Evolutionary conservation across 1,140 invertebrate genomes (phyloP).

Genomic region (Pygmarrhopalites habei): DNA sequence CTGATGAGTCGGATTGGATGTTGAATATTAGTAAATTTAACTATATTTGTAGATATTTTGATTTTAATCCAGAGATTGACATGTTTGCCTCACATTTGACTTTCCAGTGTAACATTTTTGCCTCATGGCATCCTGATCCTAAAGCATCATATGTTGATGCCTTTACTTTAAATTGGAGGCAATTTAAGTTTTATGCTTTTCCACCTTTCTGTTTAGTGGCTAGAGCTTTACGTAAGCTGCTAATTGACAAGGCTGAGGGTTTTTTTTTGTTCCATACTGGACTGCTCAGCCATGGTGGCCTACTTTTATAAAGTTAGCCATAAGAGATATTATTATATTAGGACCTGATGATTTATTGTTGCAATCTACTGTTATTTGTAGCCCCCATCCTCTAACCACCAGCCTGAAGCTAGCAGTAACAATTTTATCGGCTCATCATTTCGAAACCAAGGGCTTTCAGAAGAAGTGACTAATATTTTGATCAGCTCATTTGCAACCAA

Average conservation of each 20-base stretch:
- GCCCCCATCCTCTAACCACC: not conserved
- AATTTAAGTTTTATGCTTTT: not conserved
- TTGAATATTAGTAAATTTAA: not conserved
- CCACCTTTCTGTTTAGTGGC: not conserved
- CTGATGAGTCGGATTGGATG: not conserved
- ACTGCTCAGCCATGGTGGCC: conserved; percentile 14
- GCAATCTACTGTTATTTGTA: not conserved
- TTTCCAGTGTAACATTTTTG: not conserved
- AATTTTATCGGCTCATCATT: not conserved
- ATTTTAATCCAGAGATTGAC: not conserved
- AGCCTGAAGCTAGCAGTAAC: not conserved
- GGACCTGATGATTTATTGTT: not conserved
- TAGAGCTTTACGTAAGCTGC: not conserved
- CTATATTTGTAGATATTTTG: not conserved
- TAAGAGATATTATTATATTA: not conserved
- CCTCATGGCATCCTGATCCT: not conserved
- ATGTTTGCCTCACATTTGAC: not conserved
- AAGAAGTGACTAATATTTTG: not conserved
- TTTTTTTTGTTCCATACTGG: conserved; percentile 12
- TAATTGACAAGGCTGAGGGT: not conserved
- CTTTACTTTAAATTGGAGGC: not conserved
- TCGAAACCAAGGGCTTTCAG: not conserved
- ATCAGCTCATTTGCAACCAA: not conserved
- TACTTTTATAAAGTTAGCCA: not conserved
- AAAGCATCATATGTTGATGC: not conserved